Evolutionary conservation across 1,140 invertebrate species (phyloP).

Genomic region (Cataglyphis hispanica): DNA sequence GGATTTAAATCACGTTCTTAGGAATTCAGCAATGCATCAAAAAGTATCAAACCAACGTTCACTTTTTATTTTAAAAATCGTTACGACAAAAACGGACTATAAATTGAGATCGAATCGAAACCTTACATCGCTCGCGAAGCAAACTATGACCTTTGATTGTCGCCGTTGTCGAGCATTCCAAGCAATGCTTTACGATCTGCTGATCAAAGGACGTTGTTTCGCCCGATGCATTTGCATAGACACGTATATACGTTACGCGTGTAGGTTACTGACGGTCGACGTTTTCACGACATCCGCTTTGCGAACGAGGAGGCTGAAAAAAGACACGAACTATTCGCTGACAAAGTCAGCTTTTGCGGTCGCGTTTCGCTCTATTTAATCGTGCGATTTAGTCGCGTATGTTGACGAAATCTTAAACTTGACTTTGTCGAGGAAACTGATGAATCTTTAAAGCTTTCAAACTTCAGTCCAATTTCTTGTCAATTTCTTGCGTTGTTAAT

Average conservation of each 20-base stretch:
- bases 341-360: neutral
- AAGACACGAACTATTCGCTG: neutral
- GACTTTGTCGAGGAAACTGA: too few species aligned
- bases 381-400: neutral
- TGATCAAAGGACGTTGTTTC: conserved; percentile 64
- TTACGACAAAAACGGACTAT: conserved; percentile 12
- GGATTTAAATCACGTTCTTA: neutral
- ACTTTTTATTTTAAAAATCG: neutral
- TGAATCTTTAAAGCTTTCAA: too few species aligned
- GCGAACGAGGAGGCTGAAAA: neutral
- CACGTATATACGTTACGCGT: conserved; percentile 43
- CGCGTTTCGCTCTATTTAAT: neutral
- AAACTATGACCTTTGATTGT: conserved; percentile 67
- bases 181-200: conserved; percentile 66
- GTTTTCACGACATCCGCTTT: conserved; percentile 18
- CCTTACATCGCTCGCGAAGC: neutral
- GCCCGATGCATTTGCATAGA: conserved; percentile 31
- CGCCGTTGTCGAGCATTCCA: conserved; percentile 45
- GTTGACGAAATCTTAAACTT: neutral
- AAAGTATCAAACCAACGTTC: neutral
- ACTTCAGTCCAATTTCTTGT: neutral
- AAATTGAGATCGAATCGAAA: conserved; percentile 21
- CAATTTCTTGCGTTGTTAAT: neutral
- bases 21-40: neutral
- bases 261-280: conserved; percentile 9